Conservation (phyloP, 2,888 invertebrate species). For the Sinelater perroti region DNA sequence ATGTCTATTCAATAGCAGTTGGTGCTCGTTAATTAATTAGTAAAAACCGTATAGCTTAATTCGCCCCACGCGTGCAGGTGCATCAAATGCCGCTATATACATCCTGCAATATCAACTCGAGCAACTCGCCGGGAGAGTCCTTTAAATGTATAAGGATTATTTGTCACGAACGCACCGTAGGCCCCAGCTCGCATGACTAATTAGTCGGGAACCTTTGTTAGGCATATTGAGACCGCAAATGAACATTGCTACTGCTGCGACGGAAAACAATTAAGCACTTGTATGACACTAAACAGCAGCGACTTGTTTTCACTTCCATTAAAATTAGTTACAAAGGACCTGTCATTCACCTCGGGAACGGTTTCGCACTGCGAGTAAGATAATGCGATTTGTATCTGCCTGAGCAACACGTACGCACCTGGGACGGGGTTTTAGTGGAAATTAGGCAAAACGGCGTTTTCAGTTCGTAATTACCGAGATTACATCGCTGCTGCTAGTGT, state of each 20-base stretch:
- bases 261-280: slow-evolving; percentile 26
- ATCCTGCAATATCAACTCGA: slow-evolving; percentile 22
- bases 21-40: no score
- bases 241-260: slow-evolving; percentile 25
- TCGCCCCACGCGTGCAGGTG: slow-evolving; percentile 9
- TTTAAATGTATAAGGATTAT: slow-evolving; percentile 28
- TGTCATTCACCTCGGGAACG: slow-evolving; percentile 6
- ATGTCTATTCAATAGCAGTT: no score
- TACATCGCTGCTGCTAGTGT: no score
- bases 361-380: neutral
- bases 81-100: slow-evolving; percentile 18
- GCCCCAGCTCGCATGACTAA: slow-evolving; percentile 28
- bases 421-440: neutral
- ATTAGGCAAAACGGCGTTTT: no score
- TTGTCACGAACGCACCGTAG: slow-evolving; percentile 27
- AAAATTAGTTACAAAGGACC: slow-evolving; percentile 10
- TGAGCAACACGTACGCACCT: neutral
- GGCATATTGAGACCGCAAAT: slow-evolving; percentile 30
- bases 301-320: slow-evolving; percentile 23
- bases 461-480: no score
- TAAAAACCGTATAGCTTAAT: no score
- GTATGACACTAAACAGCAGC: slow-evolving; percentile 24
- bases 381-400: slow-evolving; percentile 7
- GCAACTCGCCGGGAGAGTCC: slow-evolving; percentile 25
- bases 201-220: slow-evolving; percentile 28